A percentile compares a stretch with the other conserved stretches of the same genome.
These are phyloP conservation scores for Anableps anableps DNA, from an alignment of 2,797 vertebrate species.

Conservation along the genomic window DNA sequence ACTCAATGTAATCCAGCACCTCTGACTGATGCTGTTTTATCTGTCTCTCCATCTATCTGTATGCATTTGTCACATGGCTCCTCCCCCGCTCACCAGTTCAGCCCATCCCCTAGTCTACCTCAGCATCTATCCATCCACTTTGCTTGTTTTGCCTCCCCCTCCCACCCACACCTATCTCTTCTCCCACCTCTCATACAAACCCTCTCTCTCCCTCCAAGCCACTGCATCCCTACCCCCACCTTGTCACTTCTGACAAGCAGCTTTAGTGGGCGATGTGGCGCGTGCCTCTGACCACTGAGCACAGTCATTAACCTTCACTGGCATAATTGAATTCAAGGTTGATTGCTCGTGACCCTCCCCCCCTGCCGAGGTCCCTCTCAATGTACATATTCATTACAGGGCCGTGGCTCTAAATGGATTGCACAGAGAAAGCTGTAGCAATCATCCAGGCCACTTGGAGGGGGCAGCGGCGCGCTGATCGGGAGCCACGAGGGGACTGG, in stretches of 20 bases:
- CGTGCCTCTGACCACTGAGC: slow-evolving; percentile 96
- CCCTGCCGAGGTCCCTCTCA: slow-evolving; percentile 86
- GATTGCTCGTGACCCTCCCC: slow-evolving; percentile 98
- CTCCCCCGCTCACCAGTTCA: slow-evolving; percentile 33
- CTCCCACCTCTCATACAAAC: slow-evolving; percentile 51
- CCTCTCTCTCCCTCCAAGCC: slow-evolving; percentile 77
- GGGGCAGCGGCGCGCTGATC: slow-evolving; percentile 62
- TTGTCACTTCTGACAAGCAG: slow-evolving; percentile 93
- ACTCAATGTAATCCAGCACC: slow-evolving; percentile 86
- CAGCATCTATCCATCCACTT: slow-evolving; percentile 27
- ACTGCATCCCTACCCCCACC: slow-evolving; percentile 83
- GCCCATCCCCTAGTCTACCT: slow-evolving; percentile 30
- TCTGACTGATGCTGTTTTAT: slow-evolving; percentile 88
- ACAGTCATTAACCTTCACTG: slow-evolving; percentile 99
- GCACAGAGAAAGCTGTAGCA: slow-evolving; percentile 96
- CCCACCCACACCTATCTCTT: slow-evolving; percentile 33
- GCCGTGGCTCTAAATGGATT: slow-evolving; percentile 92
- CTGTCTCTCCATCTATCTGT: slow-evolving; percentile 78
- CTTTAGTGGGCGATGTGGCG: slow-evolving; percentile 92
- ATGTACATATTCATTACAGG: slow-evolving; percentile 99
- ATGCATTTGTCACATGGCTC: slow-evolving; percentile 56
- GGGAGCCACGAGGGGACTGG: slow-evolving; percentile 58
- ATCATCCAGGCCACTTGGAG: slow-evolving; percentile 83
- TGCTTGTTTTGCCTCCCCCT: slow-evolving; percentile 48
- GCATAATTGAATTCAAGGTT: slow-evolving; percentile 99